Conservation (phyloP, 2,113 vertebrate species). For the Heterotis niloticus region DNA sequence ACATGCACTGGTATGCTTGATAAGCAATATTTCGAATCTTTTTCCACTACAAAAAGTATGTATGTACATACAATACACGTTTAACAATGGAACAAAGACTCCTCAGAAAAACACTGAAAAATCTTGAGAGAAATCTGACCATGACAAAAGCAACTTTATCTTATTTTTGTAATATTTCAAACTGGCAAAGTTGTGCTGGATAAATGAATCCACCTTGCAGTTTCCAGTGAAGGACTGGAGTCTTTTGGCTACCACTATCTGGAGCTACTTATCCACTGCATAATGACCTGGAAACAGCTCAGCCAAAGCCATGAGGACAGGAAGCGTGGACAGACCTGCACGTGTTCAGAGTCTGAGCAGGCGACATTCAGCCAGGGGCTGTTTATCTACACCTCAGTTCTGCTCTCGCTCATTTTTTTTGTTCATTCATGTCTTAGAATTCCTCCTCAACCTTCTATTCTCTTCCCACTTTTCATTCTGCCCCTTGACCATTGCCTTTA, state of each 20-base stretch:
- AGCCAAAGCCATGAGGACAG: background rate
- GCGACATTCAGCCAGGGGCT: background rate
- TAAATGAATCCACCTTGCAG: background rate
- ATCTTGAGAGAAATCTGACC: too few species aligned
- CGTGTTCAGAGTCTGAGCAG: conserved; percentile 12
- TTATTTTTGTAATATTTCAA: conserved; percentile 1
- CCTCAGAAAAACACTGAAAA: too few species aligned
- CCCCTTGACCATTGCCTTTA: too few species aligned
- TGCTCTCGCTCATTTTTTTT: background rate
- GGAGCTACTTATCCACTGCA: background rate
- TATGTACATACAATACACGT: too few species aligned
- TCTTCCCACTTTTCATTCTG: background rate
- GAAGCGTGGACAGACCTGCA: background rate
- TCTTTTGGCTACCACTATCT: background rate
- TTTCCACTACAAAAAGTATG: too few species aligned
- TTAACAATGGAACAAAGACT: too few species aligned
- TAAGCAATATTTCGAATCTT: too few species aligned
- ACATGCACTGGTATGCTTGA: too few species aligned
- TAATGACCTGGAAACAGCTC: conserved; percentile 4
- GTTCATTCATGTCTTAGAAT: background rate
- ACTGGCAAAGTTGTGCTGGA: background rate
- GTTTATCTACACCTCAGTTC: background rate
- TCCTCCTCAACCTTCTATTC: background rate
- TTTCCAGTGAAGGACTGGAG: background rate
- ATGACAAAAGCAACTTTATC: background rate